These are phyloP conservation scores for Thera obeliscata DNA, from an alignment of 2,888 invertebrate species.

Conservation along the genomic window DNA sequence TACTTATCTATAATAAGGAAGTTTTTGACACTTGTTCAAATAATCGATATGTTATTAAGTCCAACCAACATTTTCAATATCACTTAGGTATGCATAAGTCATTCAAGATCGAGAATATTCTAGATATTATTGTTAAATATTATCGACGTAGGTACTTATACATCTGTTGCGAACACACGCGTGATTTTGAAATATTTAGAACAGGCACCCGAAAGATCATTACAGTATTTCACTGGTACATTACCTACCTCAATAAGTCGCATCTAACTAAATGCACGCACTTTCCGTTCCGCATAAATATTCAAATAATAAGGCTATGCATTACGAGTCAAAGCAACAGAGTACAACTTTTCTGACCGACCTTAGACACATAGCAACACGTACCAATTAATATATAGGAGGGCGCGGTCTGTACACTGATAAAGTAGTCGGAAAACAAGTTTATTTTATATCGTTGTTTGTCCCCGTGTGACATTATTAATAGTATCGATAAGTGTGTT, in stretches of 20 bases:
- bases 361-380: slow-evolving; percentile 22
- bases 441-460: slow-evolving; percentile 53
- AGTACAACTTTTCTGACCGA: slow-evolving; percentile 13
- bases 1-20: not conserved
- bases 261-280: not conserved
- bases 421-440: slow-evolving; percentile 50
- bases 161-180: too few species aligned
- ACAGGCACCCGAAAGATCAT: not conserved
- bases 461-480: slow-evolving; percentile 50
- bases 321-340: slow-evolving; percentile 15
- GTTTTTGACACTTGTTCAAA: not conserved
- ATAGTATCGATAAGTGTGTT: slow-evolving; percentile 42
- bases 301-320: not conserved
- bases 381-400: slow-evolving; percentile 10
- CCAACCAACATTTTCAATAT: not conserved
- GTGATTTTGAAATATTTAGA: too few species aligned
- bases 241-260: not conserved
- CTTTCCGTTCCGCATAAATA: not conserved
- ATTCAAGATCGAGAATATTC: slow-evolving; percentile 1
- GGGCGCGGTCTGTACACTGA: slow-evolving; percentile 36
- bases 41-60: not conserved
- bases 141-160: too few species aligned
- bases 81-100: not conserved
- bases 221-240: not conserved
- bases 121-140: too few species aligned